A percentile compares a stretch with the other conserved stretches of the same genome.
Conservation (phyloP, 2,797 vertebrate genomes). For the Eptatretus atami region DNA sequence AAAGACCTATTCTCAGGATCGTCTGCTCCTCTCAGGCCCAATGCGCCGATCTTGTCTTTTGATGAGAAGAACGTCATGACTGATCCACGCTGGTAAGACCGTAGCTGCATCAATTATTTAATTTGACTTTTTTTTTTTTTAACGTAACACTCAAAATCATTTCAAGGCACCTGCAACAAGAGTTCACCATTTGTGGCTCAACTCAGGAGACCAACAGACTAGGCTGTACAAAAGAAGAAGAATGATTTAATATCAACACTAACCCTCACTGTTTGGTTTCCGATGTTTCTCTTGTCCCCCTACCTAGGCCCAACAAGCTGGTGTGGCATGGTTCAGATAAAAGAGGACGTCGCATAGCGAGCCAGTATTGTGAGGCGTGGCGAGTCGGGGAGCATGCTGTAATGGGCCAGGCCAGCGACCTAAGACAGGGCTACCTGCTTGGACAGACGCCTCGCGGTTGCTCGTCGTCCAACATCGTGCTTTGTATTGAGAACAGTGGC, state of each 20-base stretch:
- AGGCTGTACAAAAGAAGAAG: no score
- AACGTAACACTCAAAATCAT: no score
- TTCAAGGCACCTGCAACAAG: no score
- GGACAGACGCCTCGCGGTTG: constrained; percentile 56
- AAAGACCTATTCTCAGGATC: constrained; percentile 38
- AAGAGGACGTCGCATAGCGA: constrained; percentile 26
- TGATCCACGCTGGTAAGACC: constrained; percentile 54
- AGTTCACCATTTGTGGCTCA: no score
- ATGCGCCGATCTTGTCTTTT: constrained; percentile 64
- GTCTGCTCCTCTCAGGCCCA: constrained; percentile 22
- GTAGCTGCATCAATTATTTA: neutral
- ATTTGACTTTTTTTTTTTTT: no score
- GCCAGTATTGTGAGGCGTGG: constrained; percentile 71
- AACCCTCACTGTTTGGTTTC: no score
- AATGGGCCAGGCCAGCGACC: constrained; percentile 39
- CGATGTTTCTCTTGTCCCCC: neutral
- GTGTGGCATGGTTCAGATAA: constrained; percentile 58
- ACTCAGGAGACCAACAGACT: no score
- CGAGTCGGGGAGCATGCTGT: constrained; percentile 26
- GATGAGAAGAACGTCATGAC: constrained; percentile 54
- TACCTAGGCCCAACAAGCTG: constrained; percentile 48
- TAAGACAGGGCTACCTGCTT: constrained; percentile 37
- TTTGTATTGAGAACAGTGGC: constrained; percentile 88
- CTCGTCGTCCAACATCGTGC: constrained; percentile 38
- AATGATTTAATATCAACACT: no score